phyloP scores from a whole-genome alignment of 2,113 vertebrate species.

The Ammodytes marinus region DNA sequence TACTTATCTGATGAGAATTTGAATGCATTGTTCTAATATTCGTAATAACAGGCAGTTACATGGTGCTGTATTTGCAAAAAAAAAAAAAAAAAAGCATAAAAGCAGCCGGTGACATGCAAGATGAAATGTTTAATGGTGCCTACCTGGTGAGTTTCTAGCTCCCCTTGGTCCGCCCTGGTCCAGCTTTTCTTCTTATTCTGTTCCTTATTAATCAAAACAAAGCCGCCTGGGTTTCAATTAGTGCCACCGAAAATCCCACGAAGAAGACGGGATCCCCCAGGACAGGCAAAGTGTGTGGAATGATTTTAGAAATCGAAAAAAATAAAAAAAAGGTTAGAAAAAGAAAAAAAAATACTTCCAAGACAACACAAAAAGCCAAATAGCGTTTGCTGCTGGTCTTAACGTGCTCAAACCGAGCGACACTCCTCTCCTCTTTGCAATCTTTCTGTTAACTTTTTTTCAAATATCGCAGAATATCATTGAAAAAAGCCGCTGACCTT shows the following conservation, averaged over 20 bases:
- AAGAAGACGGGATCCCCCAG: not conserved
- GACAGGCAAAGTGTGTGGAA: not conserved
- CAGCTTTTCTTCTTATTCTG: slow-evolving; percentile 24
- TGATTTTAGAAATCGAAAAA: not conserved
- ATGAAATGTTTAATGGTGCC: not conserved
- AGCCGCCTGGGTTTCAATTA: slow-evolving; percentile 1
- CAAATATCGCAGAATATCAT: slow-evolving; percentile 26
- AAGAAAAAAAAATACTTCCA: slow-evolving; percentile 18
- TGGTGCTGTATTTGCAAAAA: slow-evolving; percentile 15
- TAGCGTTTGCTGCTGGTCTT: not conserved
- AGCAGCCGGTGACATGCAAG: slow-evolving; percentile 21
- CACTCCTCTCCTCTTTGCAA: slow-evolving; percentile 42
- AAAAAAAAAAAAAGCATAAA: too few species aligned
- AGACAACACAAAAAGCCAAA: slow-evolving; percentile 1
- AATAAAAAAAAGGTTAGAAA: not conserved
- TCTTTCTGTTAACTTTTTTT: slow-evolving; percentile 67
- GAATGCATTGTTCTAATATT: not conserved
- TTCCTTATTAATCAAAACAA: slow-evolving; percentile 33
- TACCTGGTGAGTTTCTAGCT: slow-evolving; percentile 71
- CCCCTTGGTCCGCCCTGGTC: slow-evolving; percentile 63
- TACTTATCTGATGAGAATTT: not conserved
- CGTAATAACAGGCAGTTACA: not conserved
- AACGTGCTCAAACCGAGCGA: slow-evolving; percentile 14
- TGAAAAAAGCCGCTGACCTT: slow-evolving; percentile 58
- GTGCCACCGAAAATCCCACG: slow-evolving; percentile 3